Evolutionary conservation across 1,140 invertebrate species (phyloP).

Genomic region (Drosophila erecta): DNA sequence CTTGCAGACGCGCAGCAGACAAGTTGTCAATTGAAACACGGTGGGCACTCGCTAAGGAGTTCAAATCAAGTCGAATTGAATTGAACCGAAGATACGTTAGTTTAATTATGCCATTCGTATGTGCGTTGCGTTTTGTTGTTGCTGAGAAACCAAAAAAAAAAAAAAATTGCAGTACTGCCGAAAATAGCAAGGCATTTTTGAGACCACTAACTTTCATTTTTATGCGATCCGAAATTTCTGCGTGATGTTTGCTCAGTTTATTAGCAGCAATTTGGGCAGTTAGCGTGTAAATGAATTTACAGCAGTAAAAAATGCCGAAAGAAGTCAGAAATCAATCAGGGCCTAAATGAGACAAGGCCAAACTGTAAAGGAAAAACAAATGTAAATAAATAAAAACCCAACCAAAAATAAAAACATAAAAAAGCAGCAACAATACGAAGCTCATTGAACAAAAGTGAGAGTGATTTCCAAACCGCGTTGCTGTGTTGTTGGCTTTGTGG

Average conservation of each 20-base stretch:
- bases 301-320: conserved; percentile 26
- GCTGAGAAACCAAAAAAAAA: conserved; percentile 15
- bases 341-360: conserved; percentile 60
- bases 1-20: conserved; percentile 48
- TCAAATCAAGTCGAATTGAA: conserved; percentile 27
- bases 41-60: conserved; percentile 18
- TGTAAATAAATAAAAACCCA: conserved; percentile 34
- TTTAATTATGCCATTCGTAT: conserved; percentile 72
- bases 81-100: conserved; percentile 42
- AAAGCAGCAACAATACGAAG: conserved; percentile 41
- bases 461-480: conserved; percentile 77
- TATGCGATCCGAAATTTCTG: conserved; percentile 43
- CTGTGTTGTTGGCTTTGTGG: conserved; percentile 30
- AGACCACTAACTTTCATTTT: conserved; percentile 67
- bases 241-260: conserved; percentile 55
- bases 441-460: conserved; percentile 84
- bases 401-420: conserved; percentile 30
- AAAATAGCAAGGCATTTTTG: conserved; percentile 47
- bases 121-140: conserved; percentile 28
- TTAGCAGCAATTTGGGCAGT: conserved; percentile 60
- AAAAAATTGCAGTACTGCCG: conserved; percentile 31
- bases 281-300: conserved; percentile 64
- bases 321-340: conserved; percentile 43
- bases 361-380: conserved; percentile 29
- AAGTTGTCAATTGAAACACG: conserved; percentile 47